These are phyloP conservation scores for Lasioglossum morio DNA, from an alignment of 2,888 invertebrate genomes.

Conservation along the genomic window DNA sequence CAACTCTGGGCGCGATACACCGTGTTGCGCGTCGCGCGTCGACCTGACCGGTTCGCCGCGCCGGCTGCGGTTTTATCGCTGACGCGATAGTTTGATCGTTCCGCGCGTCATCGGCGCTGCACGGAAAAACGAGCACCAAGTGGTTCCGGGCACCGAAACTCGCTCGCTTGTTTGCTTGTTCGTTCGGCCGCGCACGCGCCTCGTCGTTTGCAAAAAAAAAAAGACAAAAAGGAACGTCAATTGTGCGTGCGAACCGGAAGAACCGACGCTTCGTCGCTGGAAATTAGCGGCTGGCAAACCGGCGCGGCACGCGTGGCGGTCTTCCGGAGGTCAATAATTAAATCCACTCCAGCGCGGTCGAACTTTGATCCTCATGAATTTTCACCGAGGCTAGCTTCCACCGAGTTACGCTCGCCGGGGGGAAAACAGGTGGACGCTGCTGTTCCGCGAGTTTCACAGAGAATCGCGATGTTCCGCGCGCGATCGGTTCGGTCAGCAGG, in stretches of 20 bases:
- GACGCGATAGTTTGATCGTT: constrained; percentile 32
- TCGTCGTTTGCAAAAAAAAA: not conserved
- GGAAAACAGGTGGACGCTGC: constrained; percentile 36
- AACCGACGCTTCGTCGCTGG: not conserved
- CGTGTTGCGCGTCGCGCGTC: no score
- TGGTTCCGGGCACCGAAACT: not conserved
- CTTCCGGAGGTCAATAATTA: constrained; percentile 63
- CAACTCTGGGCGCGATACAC: no score
- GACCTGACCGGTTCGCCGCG: not conserved
- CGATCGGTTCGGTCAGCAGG: not conserved
- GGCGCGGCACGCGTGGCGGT: not conserved
- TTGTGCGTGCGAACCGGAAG: constrained; percentile 20
- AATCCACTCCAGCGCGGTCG: constrained; percentile 50
- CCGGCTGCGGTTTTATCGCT: constrained; percentile 20
- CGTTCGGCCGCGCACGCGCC: not conserved
- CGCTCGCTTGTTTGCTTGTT: not conserved
- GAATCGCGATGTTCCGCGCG: not conserved
- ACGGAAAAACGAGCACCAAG: not conserved
- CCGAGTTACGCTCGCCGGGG: constrained; percentile 44
- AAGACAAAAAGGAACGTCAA: not conserved
- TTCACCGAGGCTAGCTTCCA: constrained; percentile 42
- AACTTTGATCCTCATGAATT: constrained; percentile 66
- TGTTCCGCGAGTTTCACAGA: not conserved
- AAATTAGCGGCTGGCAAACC: constrained; percentile 14
- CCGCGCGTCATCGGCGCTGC: constrained; percentile 15